Conservation (phyloP, 2,888 invertebrate species). For the Archips xylosteana region DNA sequence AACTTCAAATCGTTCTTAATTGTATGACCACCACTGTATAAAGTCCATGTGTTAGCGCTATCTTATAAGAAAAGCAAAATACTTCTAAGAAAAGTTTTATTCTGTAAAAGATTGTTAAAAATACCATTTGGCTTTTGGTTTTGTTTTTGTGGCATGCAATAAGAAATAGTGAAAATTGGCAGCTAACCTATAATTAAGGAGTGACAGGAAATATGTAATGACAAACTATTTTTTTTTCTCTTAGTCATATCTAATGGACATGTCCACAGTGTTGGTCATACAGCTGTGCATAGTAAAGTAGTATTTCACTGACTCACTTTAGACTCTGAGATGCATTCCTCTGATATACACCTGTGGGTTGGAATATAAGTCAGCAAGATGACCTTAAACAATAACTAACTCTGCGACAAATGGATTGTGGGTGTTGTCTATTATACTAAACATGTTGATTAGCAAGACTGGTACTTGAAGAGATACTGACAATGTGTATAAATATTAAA, state of each 20-base stretch:
- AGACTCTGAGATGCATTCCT: conserved; percentile 44
- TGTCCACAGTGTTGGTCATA: conserved; percentile 44
- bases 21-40: too few relatives aligned
- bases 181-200: conserved; percentile 4
- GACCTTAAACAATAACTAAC: conserved; percentile 33
- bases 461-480: background rate
- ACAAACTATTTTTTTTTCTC: conserved; percentile 18
- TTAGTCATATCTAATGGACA: conserved; percentile 44
- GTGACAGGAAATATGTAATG: conserved; percentile 29
- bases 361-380: conserved; percentile 20
- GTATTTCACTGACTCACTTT: conserved; percentile 41
- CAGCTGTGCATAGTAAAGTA: conserved; percentile 14
- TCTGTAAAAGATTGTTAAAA: too few relatives aligned
- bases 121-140: background rate
- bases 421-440: conserved; percentile 37
- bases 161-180: too few relatives aligned
- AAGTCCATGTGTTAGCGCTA: too few relatives aligned
- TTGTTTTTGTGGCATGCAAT: background rate
- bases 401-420: conserved; percentile 27
- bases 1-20: too few relatives aligned
- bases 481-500: too few relatives aligned
- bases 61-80: too few relatives aligned
- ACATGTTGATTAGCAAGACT: conserved; percentile 7
- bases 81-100: too few relatives aligned
- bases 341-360: conserved; percentile 43